phyloP scores from a whole-genome alignment of 2,888 invertebrate species.

The Torymus aiolomorphi region DNA sequence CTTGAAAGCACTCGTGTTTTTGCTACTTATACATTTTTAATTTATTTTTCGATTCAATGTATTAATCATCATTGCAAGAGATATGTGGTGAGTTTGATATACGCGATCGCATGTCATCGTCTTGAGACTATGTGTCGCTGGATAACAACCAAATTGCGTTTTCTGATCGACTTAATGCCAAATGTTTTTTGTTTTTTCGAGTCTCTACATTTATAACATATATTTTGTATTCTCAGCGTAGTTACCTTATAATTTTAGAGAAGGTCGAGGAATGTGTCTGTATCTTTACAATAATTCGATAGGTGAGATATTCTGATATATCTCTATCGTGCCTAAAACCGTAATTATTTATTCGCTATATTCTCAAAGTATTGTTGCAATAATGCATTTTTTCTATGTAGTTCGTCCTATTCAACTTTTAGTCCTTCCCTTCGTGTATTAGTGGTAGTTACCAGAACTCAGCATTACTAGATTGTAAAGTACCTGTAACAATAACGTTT shows the following conservation, averaged over 20 bases:
- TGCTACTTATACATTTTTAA: slow-evolving; percentile 8
- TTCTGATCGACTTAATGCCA: too few relatives aligned
- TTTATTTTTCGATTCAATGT: background rate
- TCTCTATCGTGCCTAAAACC: slow-evolving; percentile 46
- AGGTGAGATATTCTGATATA: slow-evolving; percentile 16
- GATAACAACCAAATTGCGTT: too few relatives aligned
- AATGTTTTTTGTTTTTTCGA: background rate
- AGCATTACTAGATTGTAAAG: slow-evolving; percentile 44
- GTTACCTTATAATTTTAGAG: background rate
- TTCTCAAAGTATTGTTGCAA: slow-evolving; percentile 39
- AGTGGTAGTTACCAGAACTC: slow-evolving; percentile 45
- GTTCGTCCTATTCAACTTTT: slow-evolving; percentile 35
- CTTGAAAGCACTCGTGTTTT: slow-evolving; percentile 4
- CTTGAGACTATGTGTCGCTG: too few relatives aligned
- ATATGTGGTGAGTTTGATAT: too few relatives aligned
- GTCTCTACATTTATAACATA: too few relatives aligned
- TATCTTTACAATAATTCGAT: slow-evolving; percentile 39
- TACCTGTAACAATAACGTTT: slow-evolving; percentile 32
- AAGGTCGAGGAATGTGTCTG: slow-evolving; percentile 27
- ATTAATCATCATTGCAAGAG: too few relatives aligned
- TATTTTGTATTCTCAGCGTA: background rate
- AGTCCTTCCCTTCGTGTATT: slow-evolving; percentile 27
- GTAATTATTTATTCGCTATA: slow-evolving; percentile 36
- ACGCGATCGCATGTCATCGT: too few relatives aligned
- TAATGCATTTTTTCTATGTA: slow-evolving; percentile 45